A percentile compares a stretch with the other conserved stretches of the same genome.
Conservation (phyloP, 1,140 invertebrate genomes). For the Camponotus vicinus region DNA sequence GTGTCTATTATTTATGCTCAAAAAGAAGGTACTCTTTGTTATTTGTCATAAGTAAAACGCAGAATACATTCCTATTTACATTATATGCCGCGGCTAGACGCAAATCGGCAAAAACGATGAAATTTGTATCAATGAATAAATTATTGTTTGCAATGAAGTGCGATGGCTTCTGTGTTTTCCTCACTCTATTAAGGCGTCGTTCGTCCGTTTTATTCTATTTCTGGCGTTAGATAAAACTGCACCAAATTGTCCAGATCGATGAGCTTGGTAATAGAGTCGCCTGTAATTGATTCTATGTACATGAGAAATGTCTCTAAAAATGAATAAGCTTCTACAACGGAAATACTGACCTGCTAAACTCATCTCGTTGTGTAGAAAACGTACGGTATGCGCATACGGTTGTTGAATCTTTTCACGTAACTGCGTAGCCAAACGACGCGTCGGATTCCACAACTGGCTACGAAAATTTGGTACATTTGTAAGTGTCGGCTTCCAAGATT, state of each 20-base stretch:
- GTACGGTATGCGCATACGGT: conserved; percentile 85
- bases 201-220: conserved; percentile 64
- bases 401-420: conserved; percentile 86
- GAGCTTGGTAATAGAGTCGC: conserved; percentile 82
- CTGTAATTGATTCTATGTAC: conserved; percentile 72
- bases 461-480: conserved; percentile 67
- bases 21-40: conserved; percentile 50
- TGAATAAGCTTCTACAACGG: neutral
- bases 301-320: neutral
- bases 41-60: conserved; percentile 42
- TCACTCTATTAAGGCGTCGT: conserved; percentile 77
- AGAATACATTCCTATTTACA: conserved; percentile 64
- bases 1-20: conserved; percentile 55
- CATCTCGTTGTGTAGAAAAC: conserved; percentile 88
- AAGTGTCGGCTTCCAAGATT: conserved; percentile 72
- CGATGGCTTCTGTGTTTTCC: conserved; percentile 30
- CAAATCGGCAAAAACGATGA: conserved; percentile 45
- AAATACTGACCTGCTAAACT: conserved; percentile 86
- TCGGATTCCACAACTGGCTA: conserved; percentile 87
- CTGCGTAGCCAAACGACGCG: conserved; percentile 85
- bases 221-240: conserved; percentile 83
- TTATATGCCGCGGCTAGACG: conserved; percentile 49
- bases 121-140: conserved; percentile 76
- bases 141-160: conserved; percentile 75
- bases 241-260: conserved; percentile 84